Evolutionary conservation across 1,140 invertebrate genomes (phyloP).

Genomic region (Listronotus oregonensis): DNA sequence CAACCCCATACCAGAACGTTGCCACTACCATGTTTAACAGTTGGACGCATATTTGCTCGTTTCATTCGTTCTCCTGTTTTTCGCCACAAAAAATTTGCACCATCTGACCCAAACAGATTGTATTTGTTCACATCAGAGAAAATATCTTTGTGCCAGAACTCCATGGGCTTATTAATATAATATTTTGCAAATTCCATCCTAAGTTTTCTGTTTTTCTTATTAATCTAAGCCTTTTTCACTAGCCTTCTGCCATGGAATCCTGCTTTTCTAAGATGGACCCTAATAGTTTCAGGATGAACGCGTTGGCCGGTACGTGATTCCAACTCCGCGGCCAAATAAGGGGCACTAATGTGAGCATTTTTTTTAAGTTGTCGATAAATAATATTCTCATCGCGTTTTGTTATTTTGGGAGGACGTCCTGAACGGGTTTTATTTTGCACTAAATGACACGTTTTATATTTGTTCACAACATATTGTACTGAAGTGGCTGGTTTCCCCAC

Average conservation of each 20-base stretch:
- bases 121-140: slow-evolving; percentile 29
- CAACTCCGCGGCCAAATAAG: too few species aligned
- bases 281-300: slow-evolving; percentile 9
- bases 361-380: too few species aligned
- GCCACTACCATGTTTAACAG: slow-evolving; percentile 51
- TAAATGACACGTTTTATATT: too few species aligned
- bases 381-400: too few species aligned
- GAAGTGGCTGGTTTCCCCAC: too few species aligned
- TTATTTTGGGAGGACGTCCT: too few species aligned
- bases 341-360: too few species aligned
- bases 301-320: too few species aligned
- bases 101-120: slow-evolving; percentile 38
- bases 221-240: slow-evolving; percentile 27
- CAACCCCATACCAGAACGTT: slow-evolving; percentile 51
- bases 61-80: slow-evolving; percentile 17
- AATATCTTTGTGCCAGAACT: slow-evolving; percentile 31
- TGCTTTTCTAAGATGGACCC: slow-evolving; percentile 18
- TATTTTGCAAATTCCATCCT: slow-evolving; percentile 18
- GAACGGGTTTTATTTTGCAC: too few species aligned
- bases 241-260: slow-evolving; percentile 23
- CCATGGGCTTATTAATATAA: slow-evolving; percentile 9
- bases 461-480: too few species aligned
- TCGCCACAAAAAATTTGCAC: slow-evolving; percentile 30
- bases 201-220: slow-evolving; percentile 16
- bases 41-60: slow-evolving; percentile 14